A percentile compares a stretch with the other conserved stretches of the same genome.
These are phyloP conservation scores for Furnarius figulus DNA, from an alignment of 2,113 vertebrate genomes.

Conservation along the genomic window DNA sequence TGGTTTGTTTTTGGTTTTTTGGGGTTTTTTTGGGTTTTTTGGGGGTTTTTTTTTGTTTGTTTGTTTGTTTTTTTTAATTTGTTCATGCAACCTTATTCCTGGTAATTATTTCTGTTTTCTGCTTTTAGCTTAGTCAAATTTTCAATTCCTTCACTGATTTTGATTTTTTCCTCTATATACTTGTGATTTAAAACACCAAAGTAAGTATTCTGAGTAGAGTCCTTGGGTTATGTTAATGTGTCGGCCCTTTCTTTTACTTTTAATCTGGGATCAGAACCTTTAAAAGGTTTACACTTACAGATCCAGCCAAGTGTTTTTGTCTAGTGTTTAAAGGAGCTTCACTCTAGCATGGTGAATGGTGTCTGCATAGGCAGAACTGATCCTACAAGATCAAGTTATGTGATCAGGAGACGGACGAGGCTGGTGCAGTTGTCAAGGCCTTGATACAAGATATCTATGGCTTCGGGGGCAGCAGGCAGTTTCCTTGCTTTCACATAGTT, in stretches of 20 bases:
- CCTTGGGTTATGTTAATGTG: background rate
- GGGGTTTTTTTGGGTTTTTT: too few relatives aligned
- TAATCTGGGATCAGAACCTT: background rate
- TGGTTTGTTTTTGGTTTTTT: too few relatives aligned
- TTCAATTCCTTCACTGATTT: background rate
- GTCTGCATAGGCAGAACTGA: background rate
- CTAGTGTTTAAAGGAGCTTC: background rate
- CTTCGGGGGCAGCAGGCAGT: background rate
- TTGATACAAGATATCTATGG: background rate
- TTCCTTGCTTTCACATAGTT: background rate
- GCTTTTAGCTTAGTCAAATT: background rate
- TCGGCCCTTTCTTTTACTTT: background rate
- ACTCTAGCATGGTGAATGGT: background rate
- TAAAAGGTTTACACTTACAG: background rate
- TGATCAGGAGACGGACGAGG: background rate
- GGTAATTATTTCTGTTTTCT: background rate
- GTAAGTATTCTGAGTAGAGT: background rate
- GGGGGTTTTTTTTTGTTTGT: too few relatives aligned
- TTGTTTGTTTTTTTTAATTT: background rate
- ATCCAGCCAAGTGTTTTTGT: background rate
- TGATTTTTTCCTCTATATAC: background rate
- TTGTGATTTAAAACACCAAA: background rate
- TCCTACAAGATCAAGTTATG: background rate
- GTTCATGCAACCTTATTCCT: background rate
- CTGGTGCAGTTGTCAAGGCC: background rate